A percentile compares a stretch with the other conserved stretches of the same genome.
phyloP scores from a whole-genome alignment of 2,113 vertebrate species.

The Antechinus flavipes region DNA sequence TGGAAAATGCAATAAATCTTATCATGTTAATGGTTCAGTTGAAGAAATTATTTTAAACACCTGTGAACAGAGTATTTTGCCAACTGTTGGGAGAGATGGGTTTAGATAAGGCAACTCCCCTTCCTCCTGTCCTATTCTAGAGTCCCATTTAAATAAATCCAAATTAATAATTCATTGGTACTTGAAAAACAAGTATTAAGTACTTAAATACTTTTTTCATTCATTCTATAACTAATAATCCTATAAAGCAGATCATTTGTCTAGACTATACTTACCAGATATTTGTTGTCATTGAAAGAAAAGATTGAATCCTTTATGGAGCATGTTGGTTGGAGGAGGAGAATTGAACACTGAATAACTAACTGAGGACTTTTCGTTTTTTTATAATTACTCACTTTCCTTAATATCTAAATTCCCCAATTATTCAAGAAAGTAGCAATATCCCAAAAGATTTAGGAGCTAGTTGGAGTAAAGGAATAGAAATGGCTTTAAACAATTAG shows the following conservation, averaged over 20 bases:
- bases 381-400: background rate
- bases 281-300: background rate
- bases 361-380: background rate
- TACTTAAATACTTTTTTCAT: background rate
- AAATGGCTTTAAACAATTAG: slow-evolving; percentile 13
- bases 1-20: background rate
- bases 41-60: background rate
- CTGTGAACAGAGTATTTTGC: background rate
- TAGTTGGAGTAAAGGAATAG: background rate
- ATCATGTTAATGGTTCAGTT: background rate
- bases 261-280: slow-evolving; percentile 7
- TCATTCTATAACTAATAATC: background rate
- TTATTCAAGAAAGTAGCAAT: slow-evolving; percentile 8
- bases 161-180: background rate
- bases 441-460: background rate
- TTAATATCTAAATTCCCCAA: background rate
- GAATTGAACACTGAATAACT: background rate
- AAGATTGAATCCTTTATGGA: background rate
- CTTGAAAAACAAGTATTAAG: background rate
- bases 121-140: background rate
- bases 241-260: slow-evolving; percentile 8
- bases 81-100: background rate
- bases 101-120: background rate
- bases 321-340: background rate
- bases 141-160: background rate